phyloP scores from a whole-genome alignment of 2,888 invertebrate species.

The Cryptus armator region DNA sequence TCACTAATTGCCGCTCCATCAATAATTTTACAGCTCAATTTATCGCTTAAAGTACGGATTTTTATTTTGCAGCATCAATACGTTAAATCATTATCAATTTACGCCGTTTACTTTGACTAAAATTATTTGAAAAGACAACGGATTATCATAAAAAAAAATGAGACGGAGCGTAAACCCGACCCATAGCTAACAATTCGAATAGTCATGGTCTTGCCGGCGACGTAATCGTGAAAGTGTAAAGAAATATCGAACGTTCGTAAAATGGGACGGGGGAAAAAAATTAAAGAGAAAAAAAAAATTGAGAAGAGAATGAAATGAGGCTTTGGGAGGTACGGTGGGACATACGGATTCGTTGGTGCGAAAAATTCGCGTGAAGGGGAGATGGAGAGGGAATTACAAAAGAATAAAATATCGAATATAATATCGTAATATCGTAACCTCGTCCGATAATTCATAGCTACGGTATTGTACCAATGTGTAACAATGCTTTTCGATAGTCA shows the following conservation, averaged over 20 bases:
- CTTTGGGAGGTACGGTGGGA: conserved; percentile 19
- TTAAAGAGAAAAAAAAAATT: conserved; percentile 5
- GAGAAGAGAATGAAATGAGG: conserved; percentile 53
- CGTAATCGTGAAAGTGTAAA: conserved; percentile 68
- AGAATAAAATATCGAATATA: conserved; percentile 21
- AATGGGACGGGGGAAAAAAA: neutral
- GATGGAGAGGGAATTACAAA: conserved; percentile 29
- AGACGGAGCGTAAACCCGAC: conserved; percentile 50
- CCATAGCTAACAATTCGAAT: conserved; percentile 44
- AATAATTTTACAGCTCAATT: neutral
- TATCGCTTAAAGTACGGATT: neutral
- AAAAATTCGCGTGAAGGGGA: conserved; percentile 19
- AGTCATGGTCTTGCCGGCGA: conserved; percentile 63
- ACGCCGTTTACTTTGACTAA: too few species aligned
- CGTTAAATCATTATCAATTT: too few species aligned
- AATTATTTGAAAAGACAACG: neutral
- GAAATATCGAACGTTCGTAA: conserved; percentile 36
- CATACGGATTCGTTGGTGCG: conserved; percentile 17
- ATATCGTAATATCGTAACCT: neutral
- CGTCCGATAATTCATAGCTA: neutral
- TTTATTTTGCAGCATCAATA: neutral
- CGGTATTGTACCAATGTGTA: neutral
- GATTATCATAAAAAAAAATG: conserved; percentile 12
- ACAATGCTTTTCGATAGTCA: neutral
- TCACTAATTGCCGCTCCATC: neutral